Conservation (phyloP, 2,888 invertebrate genomes). For the Neria commutata region DNA sequence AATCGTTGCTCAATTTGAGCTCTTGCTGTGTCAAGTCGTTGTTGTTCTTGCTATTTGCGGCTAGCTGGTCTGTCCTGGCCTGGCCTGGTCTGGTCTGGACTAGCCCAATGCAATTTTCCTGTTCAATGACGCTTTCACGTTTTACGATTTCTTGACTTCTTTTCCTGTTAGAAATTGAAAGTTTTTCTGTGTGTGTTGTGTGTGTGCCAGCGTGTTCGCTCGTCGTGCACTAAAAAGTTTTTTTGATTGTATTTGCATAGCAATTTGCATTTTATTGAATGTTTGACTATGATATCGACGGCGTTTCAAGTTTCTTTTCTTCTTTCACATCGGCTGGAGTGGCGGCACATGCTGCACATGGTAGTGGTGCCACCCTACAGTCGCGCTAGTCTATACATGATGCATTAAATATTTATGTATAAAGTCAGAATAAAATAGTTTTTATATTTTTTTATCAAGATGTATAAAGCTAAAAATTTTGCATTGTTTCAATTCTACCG, state of each 20-base stretch:
- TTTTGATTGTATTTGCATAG: not conserved
- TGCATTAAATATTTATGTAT: too few species aligned
- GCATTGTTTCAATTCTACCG: too few species aligned
- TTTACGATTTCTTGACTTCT: not conserved
- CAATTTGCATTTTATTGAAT: not conserved
- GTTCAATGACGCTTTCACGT: constrained; percentile 15
- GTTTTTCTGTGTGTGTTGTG: constrained; percentile 9
- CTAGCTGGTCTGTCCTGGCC: not conserved
- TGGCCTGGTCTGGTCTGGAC: not conserved
- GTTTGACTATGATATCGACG: not conserved
- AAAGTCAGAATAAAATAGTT: too few species aligned
- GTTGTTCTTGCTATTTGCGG: not conserved
- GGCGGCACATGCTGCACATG: too few species aligned
- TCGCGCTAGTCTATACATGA: too few species aligned
- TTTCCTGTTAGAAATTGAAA: constrained; percentile 15
- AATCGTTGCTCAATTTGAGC: constrained; percentile 5
- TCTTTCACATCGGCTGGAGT: too few species aligned
- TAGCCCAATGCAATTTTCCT: constrained; percentile 12
- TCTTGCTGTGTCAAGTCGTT: not conserved
- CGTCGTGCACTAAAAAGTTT: constrained; percentile 7
- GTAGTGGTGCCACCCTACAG: too few species aligned
- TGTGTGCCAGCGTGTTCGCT: too few species aligned
- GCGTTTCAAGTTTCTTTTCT: too few species aligned
- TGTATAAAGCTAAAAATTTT: too few species aligned
- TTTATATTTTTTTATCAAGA: too few species aligned